These are phyloP conservation scores for Nymphicus hollandicus DNA, from an alignment of 2,113 vertebrate genomes.

Conservation along the genomic window DNA sequence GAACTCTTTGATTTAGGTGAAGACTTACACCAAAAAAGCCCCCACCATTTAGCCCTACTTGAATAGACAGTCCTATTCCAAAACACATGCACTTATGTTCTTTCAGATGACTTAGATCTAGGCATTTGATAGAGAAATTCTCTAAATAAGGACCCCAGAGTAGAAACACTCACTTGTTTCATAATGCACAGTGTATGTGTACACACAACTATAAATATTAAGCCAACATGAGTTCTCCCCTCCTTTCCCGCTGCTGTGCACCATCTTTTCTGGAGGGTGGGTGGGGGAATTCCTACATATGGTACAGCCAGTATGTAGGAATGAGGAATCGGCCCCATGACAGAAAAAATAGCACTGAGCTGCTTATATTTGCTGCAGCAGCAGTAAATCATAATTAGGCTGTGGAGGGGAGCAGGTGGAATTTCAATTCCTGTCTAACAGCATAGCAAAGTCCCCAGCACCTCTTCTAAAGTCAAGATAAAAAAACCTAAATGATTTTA, in stretches of 20 bases:
- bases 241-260: not conserved
- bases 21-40: accelerated
- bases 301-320: not conserved
- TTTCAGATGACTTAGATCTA: not conserved
- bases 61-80: not conserved
- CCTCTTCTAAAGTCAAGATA: conserved; percentile 18
- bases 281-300: not conserved
- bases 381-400: not conserved
- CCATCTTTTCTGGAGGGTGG: not conserved
- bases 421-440: not conserved
- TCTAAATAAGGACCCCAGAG: not conserved
- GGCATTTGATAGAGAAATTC: not conserved
- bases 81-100: not conserved
- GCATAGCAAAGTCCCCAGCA: not conserved
- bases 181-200: not conserved
- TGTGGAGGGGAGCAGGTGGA: not conserved
- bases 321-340: not conserved
- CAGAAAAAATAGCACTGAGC: not conserved
- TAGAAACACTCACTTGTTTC: not conserved
- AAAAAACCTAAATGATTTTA: conserved; percentile 58
- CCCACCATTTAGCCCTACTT: not conserved
- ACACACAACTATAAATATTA: not conserved
- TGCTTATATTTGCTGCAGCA: not conserved
- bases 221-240: not conserved
- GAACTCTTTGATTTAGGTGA: not conserved